These are phyloP conservation scores for Erynnis tages DNA, from an alignment of 2,888 invertebrate genomes.

Conservation along the genomic window DNA sequence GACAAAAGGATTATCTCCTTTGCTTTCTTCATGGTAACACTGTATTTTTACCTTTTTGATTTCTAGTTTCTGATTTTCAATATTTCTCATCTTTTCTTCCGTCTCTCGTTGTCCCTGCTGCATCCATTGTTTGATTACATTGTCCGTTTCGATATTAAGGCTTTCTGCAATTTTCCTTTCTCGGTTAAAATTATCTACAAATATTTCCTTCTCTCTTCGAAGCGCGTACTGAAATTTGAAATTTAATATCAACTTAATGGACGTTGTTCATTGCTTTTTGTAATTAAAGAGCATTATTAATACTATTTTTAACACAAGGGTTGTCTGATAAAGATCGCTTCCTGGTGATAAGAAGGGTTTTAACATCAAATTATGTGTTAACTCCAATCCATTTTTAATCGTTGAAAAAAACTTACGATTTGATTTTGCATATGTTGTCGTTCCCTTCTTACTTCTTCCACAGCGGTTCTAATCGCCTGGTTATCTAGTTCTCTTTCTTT, in stretches of 20 bases:
- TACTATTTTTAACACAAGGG: too few species aligned
- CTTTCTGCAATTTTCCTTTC: constrained; percentile 52
- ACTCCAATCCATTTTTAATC: too few species aligned
- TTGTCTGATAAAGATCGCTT: too few species aligned
- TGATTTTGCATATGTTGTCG: constrained; percentile 48
- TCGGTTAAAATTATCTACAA: constrained; percentile 49
- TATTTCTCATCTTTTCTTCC: constrained; percentile 43
- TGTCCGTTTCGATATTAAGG: constrained; percentile 39
- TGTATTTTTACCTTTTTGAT: constrained; percentile 48
- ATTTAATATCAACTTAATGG: neutral
- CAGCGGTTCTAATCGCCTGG: constrained; percentile 49
- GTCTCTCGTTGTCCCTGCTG: constrained; percentile 34
- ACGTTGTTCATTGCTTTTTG: too few species aligned
- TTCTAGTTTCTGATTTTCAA: constrained; percentile 44
- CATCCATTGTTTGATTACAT: constrained; percentile 50
- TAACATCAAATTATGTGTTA: too few species aligned
- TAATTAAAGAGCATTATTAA: too few species aligned
- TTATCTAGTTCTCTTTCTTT: constrained; percentile 58
- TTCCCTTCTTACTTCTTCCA: constrained; percentile 54
- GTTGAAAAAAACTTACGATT: constrained; percentile 45
- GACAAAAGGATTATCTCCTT: too few species aligned
- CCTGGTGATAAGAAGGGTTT: too few species aligned
- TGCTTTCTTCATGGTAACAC: too few species aligned
- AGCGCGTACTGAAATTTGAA: constrained; percentile 49
- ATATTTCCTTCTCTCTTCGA: constrained; percentile 56